These are phyloP conservation scores for Xestia c-nigrum DNA, from an alignment of 2,888 invertebrate species.

Conservation along the genomic window DNA sequence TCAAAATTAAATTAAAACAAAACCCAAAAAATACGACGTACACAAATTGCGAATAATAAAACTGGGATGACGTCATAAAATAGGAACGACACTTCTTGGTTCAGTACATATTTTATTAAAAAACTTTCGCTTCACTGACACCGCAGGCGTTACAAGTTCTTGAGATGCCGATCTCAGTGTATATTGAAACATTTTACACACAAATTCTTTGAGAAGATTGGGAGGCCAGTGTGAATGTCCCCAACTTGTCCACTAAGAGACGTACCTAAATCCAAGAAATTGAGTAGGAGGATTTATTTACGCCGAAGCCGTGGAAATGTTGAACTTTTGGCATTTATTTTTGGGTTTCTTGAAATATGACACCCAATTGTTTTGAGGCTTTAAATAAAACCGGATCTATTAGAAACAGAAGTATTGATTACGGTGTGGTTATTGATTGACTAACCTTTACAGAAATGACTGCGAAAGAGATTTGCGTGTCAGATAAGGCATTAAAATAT, in stretches of 20 bases:
- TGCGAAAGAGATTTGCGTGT: constrained; percentile 2
- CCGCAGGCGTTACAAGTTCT: constrained; percentile 69
- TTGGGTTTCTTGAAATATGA: constrained; percentile 38
- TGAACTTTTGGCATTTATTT: constrained; percentile 32
- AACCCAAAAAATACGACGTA: constrained; percentile 64
- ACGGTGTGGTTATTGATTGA: constrained; percentile 4
- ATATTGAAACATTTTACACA: constrained; percentile 82
- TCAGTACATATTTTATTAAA: constrained; percentile 75
- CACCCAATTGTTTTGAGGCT: constrained; percentile 13
- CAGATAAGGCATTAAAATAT: constrained; percentile 2
- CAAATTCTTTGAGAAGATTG: constrained; percentile 65
- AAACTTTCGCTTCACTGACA: constrained; percentile 71
- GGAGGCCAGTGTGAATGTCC: constrained; percentile 45
- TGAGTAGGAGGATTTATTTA: constrained; percentile 38
- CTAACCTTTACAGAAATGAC: background rate
- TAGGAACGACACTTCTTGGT: constrained; percentile 69
- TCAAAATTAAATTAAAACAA: constrained; percentile 63
- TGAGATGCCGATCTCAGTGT: constrained; percentile 74
- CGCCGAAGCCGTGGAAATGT: constrained; percentile 27
- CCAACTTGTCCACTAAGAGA: constrained; percentile 44
- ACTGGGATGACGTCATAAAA: constrained; percentile 77
- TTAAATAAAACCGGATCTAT: constrained; percentile 21
- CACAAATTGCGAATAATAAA: constrained; percentile 75
- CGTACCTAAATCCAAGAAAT: constrained; percentile 56
- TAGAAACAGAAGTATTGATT: constrained; percentile 30